These are phyloP conservation scores for Tachysurus fulvidraco DNA, from an alignment of 2,113 vertebrate species.

Conservation along the genomic window DNA sequence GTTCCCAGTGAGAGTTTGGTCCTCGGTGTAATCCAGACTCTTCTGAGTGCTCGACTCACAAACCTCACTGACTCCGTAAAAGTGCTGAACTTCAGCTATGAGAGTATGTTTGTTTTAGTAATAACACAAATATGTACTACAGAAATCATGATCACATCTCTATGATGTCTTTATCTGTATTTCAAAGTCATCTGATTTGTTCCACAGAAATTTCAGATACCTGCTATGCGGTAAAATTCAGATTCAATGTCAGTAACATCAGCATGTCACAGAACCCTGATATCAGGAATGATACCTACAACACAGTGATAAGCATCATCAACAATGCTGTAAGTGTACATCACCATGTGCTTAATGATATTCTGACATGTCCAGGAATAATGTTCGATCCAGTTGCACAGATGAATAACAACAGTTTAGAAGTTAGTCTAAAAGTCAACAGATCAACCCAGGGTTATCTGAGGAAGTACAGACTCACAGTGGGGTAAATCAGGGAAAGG, in stretches of 20 bases:
- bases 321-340: not conserved
- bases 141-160: fast-evolving
- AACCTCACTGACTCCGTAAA: slow-evolving; percentile 33
- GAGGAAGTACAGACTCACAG: no score
- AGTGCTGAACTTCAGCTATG: slow-evolving; percentile 19
- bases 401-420: no score
- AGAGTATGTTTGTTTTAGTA: slow-evolving; percentile 13
- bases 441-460: no score
- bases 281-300: not conserved
- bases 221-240: not conserved
- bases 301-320: not conserved
- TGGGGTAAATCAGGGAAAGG: no score
- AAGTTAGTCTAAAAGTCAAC: no score
- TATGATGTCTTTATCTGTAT: not conserved
- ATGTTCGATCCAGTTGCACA: no score
- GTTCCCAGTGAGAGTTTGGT: slow-evolving; percentile 12
- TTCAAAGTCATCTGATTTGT: not conserved
- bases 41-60: not conserved
- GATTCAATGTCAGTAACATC: slow-evolving; percentile 7
- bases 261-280: not conserved
- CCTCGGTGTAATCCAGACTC: not conserved
- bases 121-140: not conserved
- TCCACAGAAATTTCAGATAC: not conserved
- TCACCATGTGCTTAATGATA: not conserved
- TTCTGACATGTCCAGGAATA: no score